Percentiles rank a stretch among this genome's conserved stretches.
These are phyloP conservation scores for Otolemur crassicaudatus DNA, from an alignment of 2,797 vertebrate species.

Conservation along the genomic window DNA sequence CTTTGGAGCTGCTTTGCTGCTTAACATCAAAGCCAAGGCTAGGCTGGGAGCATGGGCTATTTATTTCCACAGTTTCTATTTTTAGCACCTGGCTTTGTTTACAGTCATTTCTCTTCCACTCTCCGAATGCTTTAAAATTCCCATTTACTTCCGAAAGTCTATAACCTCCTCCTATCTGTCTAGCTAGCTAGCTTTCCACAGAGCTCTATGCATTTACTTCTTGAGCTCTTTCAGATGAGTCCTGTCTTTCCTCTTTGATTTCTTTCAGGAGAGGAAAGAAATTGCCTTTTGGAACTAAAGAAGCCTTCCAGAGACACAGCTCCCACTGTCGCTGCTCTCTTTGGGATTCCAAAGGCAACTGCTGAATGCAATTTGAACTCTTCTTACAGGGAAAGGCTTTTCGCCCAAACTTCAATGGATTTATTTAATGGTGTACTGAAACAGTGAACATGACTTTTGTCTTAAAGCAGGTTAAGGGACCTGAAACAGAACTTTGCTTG, in stretches of 20 bases:
- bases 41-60: conserved; percentile 69
- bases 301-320: background rate
- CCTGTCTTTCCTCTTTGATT: background rate
- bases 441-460: conserved; percentile 50
- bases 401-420: background rate
- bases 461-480: conserved; percentile 42
- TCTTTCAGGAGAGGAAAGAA: conserved; percentile 42
- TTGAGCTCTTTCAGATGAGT: background rate
- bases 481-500: conserved; percentile 24
- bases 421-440: conserved; percentile 22
- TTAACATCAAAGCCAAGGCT: conserved; percentile 81
- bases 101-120: conserved; percentile 74
- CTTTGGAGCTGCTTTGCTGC: conserved; percentile 50
- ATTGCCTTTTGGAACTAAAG: background rate
- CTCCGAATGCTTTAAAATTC: conserved; percentile 71
- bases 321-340: background rate
- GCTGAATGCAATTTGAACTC: background rate
- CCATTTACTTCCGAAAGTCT: conserved; percentile 69
- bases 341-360: background rate
- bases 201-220: background rate
- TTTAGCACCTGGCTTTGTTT: conserved; percentile 78
- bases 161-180: background rate
- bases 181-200: background rate
- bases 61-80: conserved; percentile 79
- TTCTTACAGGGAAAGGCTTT: background rate